phyloP scores from a whole-genome alignment of 2,888 invertebrate species.

The Brassicogethes aeneus region DNA sequence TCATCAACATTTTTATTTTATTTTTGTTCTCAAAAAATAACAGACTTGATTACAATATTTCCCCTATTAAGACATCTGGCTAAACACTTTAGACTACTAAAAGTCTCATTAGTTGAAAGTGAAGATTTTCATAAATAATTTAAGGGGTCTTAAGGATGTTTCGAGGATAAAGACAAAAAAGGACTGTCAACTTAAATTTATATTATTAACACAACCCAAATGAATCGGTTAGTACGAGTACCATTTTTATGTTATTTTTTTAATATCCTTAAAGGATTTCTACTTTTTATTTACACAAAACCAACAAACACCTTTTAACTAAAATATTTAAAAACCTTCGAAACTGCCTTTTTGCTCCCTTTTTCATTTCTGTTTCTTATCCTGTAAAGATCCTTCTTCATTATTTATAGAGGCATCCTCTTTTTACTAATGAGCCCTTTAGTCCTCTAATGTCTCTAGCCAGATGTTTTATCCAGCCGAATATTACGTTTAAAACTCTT shows the following conservation, averaged over 20 bases:
- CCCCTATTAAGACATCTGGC: background rate
- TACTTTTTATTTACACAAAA: no score
- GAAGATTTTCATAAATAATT: slow-evolving; percentile 6
- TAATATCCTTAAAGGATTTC: no score
- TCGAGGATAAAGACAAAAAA: background rate
- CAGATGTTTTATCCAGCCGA: background rate
- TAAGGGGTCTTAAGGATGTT: background rate
- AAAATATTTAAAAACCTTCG: no score
- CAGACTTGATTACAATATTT: background rate
- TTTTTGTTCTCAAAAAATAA: no score
- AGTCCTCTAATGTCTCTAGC: background rate
- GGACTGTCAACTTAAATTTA: no score
- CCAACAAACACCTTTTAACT: no score
- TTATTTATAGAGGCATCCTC: slow-evolving; percentile 6
- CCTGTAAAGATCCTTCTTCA: background rate
- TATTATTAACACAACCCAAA: no score
- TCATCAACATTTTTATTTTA: no score
- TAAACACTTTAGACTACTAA: background rate
- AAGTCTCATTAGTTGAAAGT: background rate
- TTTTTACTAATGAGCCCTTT: background rate
- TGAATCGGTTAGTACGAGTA: no score
- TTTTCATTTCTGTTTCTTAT: no score
- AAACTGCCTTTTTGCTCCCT: no score
- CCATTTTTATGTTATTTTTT: no score
- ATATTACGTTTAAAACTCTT: background rate